phyloP scores from a whole-genome alignment of 2,113 vertebrate genomes.

The Ictalurus punctatus region DNA sequence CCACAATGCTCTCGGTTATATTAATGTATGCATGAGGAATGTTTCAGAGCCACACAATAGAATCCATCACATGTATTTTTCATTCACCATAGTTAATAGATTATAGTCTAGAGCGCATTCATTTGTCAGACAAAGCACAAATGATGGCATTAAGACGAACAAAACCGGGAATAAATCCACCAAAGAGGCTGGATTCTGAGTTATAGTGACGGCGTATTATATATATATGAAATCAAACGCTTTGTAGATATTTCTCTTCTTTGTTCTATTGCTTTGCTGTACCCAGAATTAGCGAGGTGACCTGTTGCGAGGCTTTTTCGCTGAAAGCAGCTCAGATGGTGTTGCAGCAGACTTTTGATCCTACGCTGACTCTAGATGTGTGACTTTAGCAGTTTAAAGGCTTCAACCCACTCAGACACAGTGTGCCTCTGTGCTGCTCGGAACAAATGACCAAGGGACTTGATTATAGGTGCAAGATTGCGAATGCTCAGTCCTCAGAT shows the following conservation, averaged over 20 bases:
- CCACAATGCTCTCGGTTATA: not conserved
- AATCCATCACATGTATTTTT: not conserved
- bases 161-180: not conserved
- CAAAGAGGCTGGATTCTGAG: not conserved
- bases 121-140: not conserved
- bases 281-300: not conserved
- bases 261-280: not conserved
- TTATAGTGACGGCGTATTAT: not conserved
- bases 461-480: not conserved
- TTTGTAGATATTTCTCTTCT: not conserved
- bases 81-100: not conserved
- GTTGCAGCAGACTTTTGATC: not conserved
- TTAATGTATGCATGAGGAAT: not conserved
- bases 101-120: not conserved
- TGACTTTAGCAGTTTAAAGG: constrained; percentile 14
- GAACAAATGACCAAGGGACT: not conserved
- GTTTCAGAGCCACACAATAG: not conserved
- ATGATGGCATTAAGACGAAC: not conserved
- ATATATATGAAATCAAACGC: not conserved
- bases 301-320: not conserved
- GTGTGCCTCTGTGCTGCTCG: not conserved
- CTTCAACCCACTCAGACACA: not conserved
- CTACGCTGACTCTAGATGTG: not conserved
- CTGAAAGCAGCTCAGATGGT: not conserved
- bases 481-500: not conserved